phyloP scores from a whole-genome alignment of 1,140 invertebrate genomes.

The Rhyzopertha dominica region DNA sequence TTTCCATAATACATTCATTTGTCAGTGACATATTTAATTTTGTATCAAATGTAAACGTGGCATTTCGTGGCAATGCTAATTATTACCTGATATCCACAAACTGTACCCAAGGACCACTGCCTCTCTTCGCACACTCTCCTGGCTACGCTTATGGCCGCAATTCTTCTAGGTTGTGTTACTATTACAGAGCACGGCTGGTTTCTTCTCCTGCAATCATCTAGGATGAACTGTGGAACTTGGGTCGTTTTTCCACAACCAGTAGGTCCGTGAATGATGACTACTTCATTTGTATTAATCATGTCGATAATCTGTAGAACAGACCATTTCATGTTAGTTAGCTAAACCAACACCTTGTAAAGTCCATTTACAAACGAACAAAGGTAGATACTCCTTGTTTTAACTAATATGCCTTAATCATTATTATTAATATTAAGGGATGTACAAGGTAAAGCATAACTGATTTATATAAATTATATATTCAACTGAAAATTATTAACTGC shows the following conservation, averaged over 20 bases:
- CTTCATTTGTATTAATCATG: slow-evolving; percentile 60
- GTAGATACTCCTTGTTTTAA: background rate
- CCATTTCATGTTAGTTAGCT: too few relatives aligned
- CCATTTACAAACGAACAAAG: background rate
- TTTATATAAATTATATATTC: background rate
- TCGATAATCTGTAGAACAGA: slow-evolving; percentile 54
- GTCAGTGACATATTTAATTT: too few relatives aligned
- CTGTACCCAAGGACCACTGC: slow-evolving; percentile 69
- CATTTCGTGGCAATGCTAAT: too few relatives aligned
- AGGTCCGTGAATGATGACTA: slow-evolving; percentile 81
- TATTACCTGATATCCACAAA: slow-evolving; percentile 78
- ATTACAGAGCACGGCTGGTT: slow-evolving; percentile 67
- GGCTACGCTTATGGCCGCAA: slow-evolving; percentile 85
- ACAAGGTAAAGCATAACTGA: background rate
- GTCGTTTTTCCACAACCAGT: slow-evolving; percentile 78
- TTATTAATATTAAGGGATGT: background rate
- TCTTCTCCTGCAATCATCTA: slow-evolving; percentile 63
- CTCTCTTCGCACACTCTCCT: slow-evolving; percentile 79
- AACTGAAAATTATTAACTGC: too few relatives aligned
- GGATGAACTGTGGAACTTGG: slow-evolving; percentile 83
- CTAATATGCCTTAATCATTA: background rate
- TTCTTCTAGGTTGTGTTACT: slow-evolving; percentile 83
- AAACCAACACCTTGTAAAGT: background rate
- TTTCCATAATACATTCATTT: too few relatives aligned
- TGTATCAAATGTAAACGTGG: too few relatives aligned